phyloP scores from a whole-genome alignment of 2,797 vertebrate species.

The Holocentrus rufus region DNA sequence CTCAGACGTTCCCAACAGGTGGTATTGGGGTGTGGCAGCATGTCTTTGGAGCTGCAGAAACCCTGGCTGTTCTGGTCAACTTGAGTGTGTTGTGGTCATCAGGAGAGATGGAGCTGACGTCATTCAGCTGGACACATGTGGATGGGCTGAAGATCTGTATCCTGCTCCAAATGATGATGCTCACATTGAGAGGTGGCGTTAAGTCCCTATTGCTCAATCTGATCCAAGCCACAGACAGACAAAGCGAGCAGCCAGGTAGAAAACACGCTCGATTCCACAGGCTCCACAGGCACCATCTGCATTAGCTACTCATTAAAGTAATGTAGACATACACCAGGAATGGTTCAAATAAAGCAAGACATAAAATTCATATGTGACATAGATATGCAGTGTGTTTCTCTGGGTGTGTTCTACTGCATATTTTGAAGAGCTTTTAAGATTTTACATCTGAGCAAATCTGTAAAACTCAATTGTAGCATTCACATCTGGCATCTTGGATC shows the following conservation, averaged over 20 bases:
- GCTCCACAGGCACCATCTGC: not conserved
- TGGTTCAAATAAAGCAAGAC: slow-evolving; percentile 8
- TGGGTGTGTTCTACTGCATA: not conserved
- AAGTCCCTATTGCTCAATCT: not conserved
- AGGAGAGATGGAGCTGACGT: not conserved
- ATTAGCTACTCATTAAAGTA: not conserved
- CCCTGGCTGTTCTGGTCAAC: slow-evolving; percentile 5
- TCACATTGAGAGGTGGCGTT: slow-evolving; percentile 4
- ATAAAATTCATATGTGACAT: not conserved
- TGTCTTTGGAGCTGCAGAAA: slow-evolving; percentile 11
- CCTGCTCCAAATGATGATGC: slow-evolving; percentile 7
- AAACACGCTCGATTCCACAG: slow-evolving; percentile 8
- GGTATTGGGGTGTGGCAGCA: slow-evolving; percentile 1
- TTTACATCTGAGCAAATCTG: not conserved
- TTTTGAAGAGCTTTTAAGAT: not conserved
- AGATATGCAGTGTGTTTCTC: slow-evolving; percentile 2
- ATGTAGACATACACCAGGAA: not conserved
- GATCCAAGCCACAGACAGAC: slow-evolving; percentile 7
- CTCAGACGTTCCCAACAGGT: not conserved
- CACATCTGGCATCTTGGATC: slow-evolving; percentile 13
- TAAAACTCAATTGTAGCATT: not conserved
- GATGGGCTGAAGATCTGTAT: slow-evolving; percentile 3
- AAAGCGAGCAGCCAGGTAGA: not conserved
- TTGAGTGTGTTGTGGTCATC: slow-evolving; percentile 11
- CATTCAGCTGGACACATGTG: not conserved